Evolutionary conservation across 2,113 vertebrate genomes (phyloP), one percentile per base, ranked within the genome.

Genomic region (Prunella himalayana): DNA sequence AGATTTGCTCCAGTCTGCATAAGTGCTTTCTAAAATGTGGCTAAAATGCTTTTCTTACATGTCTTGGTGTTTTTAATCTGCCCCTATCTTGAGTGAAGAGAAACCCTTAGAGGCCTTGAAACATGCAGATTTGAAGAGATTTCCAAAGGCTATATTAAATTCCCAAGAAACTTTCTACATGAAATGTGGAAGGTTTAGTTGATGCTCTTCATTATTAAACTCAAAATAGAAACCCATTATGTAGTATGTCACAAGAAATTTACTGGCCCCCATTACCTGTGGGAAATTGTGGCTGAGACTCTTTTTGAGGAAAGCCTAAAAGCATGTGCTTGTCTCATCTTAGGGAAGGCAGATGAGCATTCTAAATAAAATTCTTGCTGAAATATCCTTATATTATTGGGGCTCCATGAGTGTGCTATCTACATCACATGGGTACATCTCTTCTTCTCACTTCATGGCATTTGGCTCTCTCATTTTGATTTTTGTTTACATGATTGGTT

Each of bases 401-500:
- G 4, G 8, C 49, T 82, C 79, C 18, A 23, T 35, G 35, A 16
- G 5, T 51, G 21, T 72, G 4, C 35, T 56, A 2, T 13, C 37
- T 87, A 1, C 4, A 21, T 33, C 15, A 20, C 20, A 63, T 6
- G 1, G 1, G 0, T 78, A 6, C 27, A 53, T 45, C 7, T 54
- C 42, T 39, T 64, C 33, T 59, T 82, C 19, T 39, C 6, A 1
- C 22, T 56, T 47, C 0, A 3, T 68, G 44, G 22, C 5, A 6
- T 65, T 50, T 45, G 22, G 3, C 53, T 54, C 15, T 54, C 22
- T 81, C 14, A 13, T 69, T 45, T 63, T 78, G 42, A 37, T 18
- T 88, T n/a, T 72, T 66, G 8, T 59, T 83, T 39, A 8, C 3
- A 18, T 80, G 10, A 37, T 35, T 61, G 18, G 6, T 56, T 85